Evolutionary conservation across 2,113 vertebrate genomes (phyloP).

Genomic region (Scomber colias): DNA sequence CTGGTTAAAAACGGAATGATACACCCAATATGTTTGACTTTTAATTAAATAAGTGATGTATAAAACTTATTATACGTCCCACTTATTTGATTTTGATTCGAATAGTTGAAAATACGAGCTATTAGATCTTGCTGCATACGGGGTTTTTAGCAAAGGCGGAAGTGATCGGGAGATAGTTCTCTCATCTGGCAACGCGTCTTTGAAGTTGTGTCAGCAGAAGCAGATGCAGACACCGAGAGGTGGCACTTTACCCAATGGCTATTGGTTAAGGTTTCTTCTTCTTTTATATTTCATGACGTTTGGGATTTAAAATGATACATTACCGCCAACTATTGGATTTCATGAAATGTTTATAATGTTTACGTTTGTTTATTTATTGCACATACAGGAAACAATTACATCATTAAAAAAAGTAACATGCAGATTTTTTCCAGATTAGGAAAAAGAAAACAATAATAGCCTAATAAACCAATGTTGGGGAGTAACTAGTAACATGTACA

Average conservation of each 20-base stretch:
- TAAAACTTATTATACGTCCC: rapidly evolving
- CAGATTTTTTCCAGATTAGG: too few species aligned
- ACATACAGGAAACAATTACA: too few species aligned
- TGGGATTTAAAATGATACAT: neutral
- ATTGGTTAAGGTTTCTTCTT: conserved; percentile 60
- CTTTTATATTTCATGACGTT: neutral
- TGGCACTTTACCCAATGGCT: conserved; percentile 47
- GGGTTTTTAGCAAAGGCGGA: conserved; percentile 39
- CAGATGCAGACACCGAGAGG: conserved; percentile 35
- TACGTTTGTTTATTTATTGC: too few species aligned
- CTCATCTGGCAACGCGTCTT: conserved; percentile 45
- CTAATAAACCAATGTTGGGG: too few species aligned
- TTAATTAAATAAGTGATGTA: rapidly evolving
- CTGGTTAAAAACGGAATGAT: rapidly evolving
- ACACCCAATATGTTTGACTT: rapidly evolving
- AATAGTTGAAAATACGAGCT: neutral
- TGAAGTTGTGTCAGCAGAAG: conserved; percentile 45
- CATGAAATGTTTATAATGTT: neutral
- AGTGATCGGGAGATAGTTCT: rapidly evolving
- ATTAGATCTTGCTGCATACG: neutral
- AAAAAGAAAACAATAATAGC: too few species aligned
- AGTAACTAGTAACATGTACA: too few species aligned
- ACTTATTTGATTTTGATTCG: neutral
- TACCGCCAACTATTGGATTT: conserved; percentile 43
- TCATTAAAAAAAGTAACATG: too few species aligned